Evolutionary conservation across 2,797 vertebrate genomes (phyloP).

Genomic region (Enteromius fasciolatus): DNA sequence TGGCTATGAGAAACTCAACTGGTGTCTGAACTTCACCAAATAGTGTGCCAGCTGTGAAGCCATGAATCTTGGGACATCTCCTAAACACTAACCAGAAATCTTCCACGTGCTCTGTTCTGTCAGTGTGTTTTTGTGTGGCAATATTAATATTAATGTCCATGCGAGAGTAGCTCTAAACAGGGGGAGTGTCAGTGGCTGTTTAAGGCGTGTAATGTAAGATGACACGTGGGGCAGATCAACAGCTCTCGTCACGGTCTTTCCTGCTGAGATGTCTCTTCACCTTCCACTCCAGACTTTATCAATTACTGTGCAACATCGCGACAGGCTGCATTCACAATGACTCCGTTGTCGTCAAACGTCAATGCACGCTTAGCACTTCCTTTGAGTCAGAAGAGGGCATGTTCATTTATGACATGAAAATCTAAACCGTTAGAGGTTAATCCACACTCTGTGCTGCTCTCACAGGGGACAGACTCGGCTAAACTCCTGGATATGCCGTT

Average conservation of each 20-base stretch:
- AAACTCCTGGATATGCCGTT: not conserved
- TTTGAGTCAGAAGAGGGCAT: slow-evolving; percentile 32
- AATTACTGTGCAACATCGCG: slow-evolving; percentile 50
- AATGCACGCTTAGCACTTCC: slow-evolving; percentile 20
- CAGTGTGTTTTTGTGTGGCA: slow-evolving; percentile 44
- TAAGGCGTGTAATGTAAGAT: slow-evolving; percentile 53
- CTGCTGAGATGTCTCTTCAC: slow-evolving; percentile 43
- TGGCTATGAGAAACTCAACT: not conserved
- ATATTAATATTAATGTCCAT: slow-evolving; percentile 65
- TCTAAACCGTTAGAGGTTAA: slow-evolving; percentile 20
- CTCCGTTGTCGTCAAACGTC: slow-evolving; percentile 21
- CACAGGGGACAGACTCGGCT: slow-evolving; percentile 1
- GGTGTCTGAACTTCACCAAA: slow-evolving; percentile 1
- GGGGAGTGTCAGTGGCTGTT: slow-evolving; percentile 50
- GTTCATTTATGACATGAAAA: slow-evolving; percentile 25
- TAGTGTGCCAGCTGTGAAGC: not conserved
- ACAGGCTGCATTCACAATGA: slow-evolving; percentile 48
- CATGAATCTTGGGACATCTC: not conserved
- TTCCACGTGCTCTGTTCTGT: slow-evolving; percentile 39
- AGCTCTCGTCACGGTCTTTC: slow-evolving; percentile 48
- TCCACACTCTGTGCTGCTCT: not conserved
- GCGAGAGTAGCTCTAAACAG: slow-evolving; percentile 54
- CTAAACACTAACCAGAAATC: slow-evolving; percentile 12
- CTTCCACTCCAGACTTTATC: slow-evolving; percentile 59
- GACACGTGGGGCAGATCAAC: slow-evolving; percentile 52